Conservation (phyloP, 2,113 vertebrate species). For the Poeciliopsis occidentalis region DNA sequence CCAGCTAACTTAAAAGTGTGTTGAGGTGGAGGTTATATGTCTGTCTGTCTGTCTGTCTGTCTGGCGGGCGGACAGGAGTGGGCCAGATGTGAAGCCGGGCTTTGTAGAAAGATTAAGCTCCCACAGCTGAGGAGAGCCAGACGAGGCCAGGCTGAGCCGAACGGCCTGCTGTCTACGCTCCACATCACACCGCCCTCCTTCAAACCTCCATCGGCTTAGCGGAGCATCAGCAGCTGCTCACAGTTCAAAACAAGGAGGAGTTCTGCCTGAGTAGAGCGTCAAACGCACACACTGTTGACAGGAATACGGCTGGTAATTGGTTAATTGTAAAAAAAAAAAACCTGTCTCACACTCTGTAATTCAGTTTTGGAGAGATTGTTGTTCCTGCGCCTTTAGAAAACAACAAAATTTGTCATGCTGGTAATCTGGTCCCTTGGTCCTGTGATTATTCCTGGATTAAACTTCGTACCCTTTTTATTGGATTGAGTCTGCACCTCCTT, state of each 20-base stretch:
- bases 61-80: constrained; percentile 52
- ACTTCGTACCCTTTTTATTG: constrained; percentile 45
- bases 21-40: constrained; percentile 35
- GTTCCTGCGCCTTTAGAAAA: constrained; percentile 11
- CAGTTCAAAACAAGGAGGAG: constrained; percentile 4
- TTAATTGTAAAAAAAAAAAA: no score
- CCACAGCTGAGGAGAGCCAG: constrained; percentile 52
- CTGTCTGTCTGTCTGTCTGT: constrained; percentile 14
- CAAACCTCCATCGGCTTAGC: constrained; percentile 52
- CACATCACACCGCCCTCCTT: constrained; percentile 37
- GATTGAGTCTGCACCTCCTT: constrained; percentile 65
- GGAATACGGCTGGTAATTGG: background rate
- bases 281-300: constrained; percentile 4
- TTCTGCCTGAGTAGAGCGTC: constrained; percentile 18
- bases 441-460: constrained; percentile 64
- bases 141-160: constrained; percentile 31
- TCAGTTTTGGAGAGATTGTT: background rate
- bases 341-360: background rate
- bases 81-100: constrained; percentile 66
- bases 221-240: constrained; percentile 40
- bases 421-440: constrained; percentile 48
- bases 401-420: constrained; percentile 5
- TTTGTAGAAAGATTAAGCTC: constrained; percentile 67
- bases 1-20: constrained; percentile 4
- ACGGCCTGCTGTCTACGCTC: constrained; percentile 56